phyloP scores from a whole-genome alignment of 30 jellyfish, hydroid and myxozoan species.

The Morbakka virulenta region DNA sequence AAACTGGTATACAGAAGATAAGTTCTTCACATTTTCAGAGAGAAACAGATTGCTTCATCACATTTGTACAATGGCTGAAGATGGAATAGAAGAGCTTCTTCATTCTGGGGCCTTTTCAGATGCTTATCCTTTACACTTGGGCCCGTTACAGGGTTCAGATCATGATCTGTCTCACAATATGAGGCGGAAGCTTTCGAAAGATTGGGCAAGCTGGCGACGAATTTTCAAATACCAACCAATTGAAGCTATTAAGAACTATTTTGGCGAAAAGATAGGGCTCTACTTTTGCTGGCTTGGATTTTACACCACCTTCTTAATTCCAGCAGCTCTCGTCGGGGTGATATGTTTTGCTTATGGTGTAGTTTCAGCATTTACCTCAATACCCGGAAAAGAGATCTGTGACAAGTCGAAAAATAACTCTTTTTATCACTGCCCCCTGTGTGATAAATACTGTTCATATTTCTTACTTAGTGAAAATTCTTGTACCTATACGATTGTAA shows the following conservation, averaged over 20 bases:
- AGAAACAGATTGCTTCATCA: conserved; percentile 34
- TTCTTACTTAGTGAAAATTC: neutral
- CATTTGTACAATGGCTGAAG: neutral
- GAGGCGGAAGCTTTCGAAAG: conserved; percentile 30
- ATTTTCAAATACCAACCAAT: conserved; percentile 57
- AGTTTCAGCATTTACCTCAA: neutral
- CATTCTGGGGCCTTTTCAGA: conserved; percentile 32
- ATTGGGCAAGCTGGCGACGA: conserved; percentile 49
- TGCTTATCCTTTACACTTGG: conserved; percentile 59
- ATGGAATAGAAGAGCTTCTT: neutral
- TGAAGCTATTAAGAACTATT: conserved; percentile 56
- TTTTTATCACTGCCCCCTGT: conserved; percentile 9
- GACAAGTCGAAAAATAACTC: neutral
- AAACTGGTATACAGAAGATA: conserved; percentile 20
- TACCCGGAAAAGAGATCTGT: conserved; percentile 13
- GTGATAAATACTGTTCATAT: conserved; percentile 12
- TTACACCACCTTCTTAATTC: conserved; percentile 45
- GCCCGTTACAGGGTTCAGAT: conserved; percentile 1
- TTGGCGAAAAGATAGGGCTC: conserved; percentile 68
- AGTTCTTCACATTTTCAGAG: conserved; percentile 51
- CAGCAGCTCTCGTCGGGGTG: conserved; percentile 45
- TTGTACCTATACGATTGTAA: neutral
- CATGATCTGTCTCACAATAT: neutral
- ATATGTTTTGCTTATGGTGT: conserved; percentile 4
- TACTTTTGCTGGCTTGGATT: conserved; percentile 69